Base-by-base conservation (phyloP, 2,113 vertebrate genomes). In the Panthera leo region DNA sequence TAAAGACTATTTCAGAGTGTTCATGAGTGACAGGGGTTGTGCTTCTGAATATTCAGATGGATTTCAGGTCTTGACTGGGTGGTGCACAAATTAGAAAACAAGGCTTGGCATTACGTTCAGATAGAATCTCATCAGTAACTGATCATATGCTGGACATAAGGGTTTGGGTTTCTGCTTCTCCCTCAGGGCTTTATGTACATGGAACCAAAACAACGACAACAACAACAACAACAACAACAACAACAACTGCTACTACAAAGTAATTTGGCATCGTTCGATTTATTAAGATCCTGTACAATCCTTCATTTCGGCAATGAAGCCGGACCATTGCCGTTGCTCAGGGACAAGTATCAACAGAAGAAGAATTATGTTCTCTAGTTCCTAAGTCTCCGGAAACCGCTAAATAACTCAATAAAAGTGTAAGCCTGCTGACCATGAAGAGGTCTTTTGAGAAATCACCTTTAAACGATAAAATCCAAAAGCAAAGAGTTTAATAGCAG, bases 271-370 rank as follows among this genome's bases (percentile, higher is more conserved):
- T 90, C 67, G n/a, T 73, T 84, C 89, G 5, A 15, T 97, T 97
- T 63, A 96, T 85, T 89, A 83, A 96, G 97, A 97, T 94, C 91
- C 42, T 80, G 29, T 85, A 45, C 63, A 97, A 97, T 61, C 58
- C 58, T 61, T 61, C 58, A 55, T 93, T 97, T 96, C 29, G 86
- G 27, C 42, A 91, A 53, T 48, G 82, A 87, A 90, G 51, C n/a
- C 31, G 53, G 90, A 48, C 29, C 82, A 48, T 27, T 70, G 80
- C 34, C 27, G 23, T 80, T 83, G 29, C 34, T 55, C 85, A 85
- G 89, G 73, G 84, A 94, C 65, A 85, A 51, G 9, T 71, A 68
- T 76, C 55, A 92, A 89, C 36, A 70, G 67, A 65, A 78, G 65
- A 90, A 48, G 89, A 79, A 92, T 87, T 86, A 71, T 86, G 19